Evolutionary conservation across 1,140 invertebrate species (phyloP).

Genomic region (Nomia melanderi): DNA sequence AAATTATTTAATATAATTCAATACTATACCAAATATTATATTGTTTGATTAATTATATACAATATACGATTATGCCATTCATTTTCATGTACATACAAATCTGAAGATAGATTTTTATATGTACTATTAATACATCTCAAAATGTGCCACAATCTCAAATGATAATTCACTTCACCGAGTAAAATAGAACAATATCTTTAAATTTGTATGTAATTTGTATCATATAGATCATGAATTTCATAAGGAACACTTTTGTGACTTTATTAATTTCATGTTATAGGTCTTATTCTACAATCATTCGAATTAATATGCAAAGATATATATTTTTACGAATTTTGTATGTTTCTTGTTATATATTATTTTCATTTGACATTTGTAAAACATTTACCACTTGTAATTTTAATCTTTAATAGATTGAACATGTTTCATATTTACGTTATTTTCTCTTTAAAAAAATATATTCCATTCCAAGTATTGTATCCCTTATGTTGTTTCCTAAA

Average conservation of each 20-base stretch:
- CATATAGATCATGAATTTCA: constrained; percentile 15
- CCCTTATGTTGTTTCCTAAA: constrained; percentile 14
- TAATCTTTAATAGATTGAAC: constrained; percentile 9
- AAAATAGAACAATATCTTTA: constrained; percentile 15
- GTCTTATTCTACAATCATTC: too few relatives aligned
- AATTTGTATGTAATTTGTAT: constrained; percentile 25
- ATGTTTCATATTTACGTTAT: constrained; percentile 24
- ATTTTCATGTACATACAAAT: background rate
- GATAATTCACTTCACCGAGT: background rate
- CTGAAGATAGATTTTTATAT: background rate
- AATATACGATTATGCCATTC: constrained; percentile 2
- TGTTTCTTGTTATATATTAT: background rate
- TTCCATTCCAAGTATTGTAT: constrained; percentile 9
- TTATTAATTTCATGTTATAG: background rate
- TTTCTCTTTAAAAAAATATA: constrained; percentile 20
- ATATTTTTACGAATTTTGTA: constrained; percentile 32
- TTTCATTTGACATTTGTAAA: constrained; percentile 14
- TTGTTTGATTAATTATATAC: background rate
- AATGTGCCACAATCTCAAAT: constrained; percentile 31
- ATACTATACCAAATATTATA: background rate
- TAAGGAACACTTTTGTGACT: background rate
- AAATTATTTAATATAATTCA: background rate
- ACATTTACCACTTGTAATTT: constrained; percentile 6
- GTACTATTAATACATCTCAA: constrained; percentile 2
- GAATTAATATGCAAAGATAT: background rate